Evolutionary conservation across 2,113 vertebrate genomes (phyloP).

Genomic region (Hippoglossus stenolepis): DNA sequence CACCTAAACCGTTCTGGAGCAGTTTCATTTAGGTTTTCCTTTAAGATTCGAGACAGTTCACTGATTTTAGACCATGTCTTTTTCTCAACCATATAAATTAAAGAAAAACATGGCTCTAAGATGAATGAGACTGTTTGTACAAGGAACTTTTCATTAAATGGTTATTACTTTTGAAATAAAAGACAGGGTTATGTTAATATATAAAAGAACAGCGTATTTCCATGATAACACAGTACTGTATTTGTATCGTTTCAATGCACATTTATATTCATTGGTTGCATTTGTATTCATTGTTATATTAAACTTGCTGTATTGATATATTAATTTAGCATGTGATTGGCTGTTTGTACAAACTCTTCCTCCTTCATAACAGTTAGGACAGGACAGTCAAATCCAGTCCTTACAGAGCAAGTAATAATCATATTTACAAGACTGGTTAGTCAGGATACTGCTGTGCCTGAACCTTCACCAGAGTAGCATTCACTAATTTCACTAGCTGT

Average conservation of each 20-base stretch:
- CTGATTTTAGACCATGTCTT: too few species aligned
- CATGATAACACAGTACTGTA: background rate
- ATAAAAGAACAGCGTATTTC: background rate
- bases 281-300: background rate
- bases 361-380: background rate
- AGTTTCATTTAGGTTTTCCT: background rate
- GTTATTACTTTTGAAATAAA: too few species aligned
- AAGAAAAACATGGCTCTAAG: too few species aligned
- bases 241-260: too few species aligned
- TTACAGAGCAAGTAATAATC: background rate
- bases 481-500: background rate
- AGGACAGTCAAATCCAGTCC: too few species aligned
- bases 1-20: conserved; percentile 3
- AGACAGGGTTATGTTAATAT: too few species aligned
- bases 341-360: background rate
- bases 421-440: background rate
- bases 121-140: too few species aligned
- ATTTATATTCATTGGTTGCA: too few species aligned
- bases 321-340: background rate
- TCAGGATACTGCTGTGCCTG: conserved; percentile 1
- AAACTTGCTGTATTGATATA: background rate
- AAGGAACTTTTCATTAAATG: too few species aligned
- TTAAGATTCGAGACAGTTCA: background rate
- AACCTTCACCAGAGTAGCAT: background rate
- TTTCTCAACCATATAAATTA: too few species aligned